A percentile compares a stretch with the other conserved stretches of the same genome.
These are phyloP conservation scores for Tetrao urogallus DNA, from an alignment of 2,113 vertebrate species.

Conservation along the genomic window DNA sequence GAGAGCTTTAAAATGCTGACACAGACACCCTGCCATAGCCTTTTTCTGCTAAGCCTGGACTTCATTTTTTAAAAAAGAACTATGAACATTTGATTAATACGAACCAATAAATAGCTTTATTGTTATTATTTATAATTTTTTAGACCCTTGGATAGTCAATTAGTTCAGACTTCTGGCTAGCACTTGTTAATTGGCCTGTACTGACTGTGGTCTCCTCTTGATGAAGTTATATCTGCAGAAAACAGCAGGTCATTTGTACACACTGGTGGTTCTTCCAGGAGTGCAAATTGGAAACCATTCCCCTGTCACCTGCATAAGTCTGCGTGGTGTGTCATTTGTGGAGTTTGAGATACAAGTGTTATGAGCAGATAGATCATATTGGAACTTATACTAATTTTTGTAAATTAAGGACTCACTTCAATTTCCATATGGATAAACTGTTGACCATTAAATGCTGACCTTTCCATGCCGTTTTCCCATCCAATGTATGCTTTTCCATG, in stretches of 20 bases:
- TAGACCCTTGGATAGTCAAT: background rate
- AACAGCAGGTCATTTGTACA: background rate
- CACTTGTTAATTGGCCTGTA: background rate
- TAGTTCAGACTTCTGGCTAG: background rate
- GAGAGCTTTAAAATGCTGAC: background rate
- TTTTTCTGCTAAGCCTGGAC: background rate
- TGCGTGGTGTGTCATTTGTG: accelerated
- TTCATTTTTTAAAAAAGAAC: background rate
- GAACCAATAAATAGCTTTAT: background rate
- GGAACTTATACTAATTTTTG: background rate
- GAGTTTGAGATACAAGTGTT: background rate
- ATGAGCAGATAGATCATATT: background rate
- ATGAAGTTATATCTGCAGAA: background rate
- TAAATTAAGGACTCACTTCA: background rate
- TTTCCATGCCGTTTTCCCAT: background rate
- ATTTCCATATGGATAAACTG: background rate
- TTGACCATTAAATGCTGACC: background rate
- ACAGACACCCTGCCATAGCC: background rate
- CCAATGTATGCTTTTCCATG: background rate
- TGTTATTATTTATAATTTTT: background rate
- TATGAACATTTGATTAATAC: background rate
- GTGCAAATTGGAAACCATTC: background rate
- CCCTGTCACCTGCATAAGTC: background rate
- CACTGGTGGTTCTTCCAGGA: background rate
- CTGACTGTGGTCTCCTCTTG: background rate